Percentiles rank a stretch among this genome's conserved stretches.
Evolutionary conservation across 2,797 vertebrate genomes (phyloP).

Genomic region (Numenius phaeopus): DNA sequence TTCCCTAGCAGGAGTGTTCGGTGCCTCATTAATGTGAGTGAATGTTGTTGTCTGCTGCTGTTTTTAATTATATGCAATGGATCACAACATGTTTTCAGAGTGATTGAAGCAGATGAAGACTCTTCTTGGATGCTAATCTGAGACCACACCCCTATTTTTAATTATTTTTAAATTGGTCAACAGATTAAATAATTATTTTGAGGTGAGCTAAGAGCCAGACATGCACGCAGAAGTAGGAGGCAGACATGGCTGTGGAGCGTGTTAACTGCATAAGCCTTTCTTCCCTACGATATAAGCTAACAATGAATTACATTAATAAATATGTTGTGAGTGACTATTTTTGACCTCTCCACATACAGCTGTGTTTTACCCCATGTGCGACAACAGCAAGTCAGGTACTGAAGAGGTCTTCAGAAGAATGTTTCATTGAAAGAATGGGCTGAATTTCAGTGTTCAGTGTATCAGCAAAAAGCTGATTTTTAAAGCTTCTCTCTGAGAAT

Average conservation of each 20-base stretch:
- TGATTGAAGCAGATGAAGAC: background rate
- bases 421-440: background rate
- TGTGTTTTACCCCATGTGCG: background rate
- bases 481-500: background rate
- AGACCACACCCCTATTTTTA: background rate
- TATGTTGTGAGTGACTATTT: background rate
- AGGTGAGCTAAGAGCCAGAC: background rate
- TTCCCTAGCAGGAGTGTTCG: background rate
- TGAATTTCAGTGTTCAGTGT: background rate
- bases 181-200: background rate
- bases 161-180: background rate
- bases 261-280: background rate
- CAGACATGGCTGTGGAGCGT: accelerated
- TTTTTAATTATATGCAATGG: background rate
- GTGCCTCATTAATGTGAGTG: background rate
- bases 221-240: background rate
- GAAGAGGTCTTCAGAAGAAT: background rate
- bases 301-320: background rate
- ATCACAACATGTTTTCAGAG: background rate
- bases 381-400: background rate
- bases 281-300: background rate
- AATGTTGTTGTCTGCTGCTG: background rate
- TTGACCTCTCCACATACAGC: background rate
- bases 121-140: background rate
- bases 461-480: background rate